Evolutionary conservation across 2,797 vertebrate genomes (phyloP), one percentile per base, ranked within the genome.

Genomic region (Gambusia yucatana): DNA sequence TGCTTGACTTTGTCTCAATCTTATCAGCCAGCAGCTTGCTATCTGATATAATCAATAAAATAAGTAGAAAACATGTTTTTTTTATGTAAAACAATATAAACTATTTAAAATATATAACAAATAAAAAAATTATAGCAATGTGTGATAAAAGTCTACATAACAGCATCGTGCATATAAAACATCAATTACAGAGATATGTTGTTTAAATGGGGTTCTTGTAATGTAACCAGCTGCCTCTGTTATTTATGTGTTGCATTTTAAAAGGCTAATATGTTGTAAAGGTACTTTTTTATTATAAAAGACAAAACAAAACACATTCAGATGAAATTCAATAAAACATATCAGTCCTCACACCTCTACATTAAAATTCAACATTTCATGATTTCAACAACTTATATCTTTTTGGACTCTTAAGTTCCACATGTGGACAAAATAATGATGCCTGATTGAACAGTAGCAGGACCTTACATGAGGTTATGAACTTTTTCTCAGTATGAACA

Each of bases 31-130:
- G 33, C 55, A 63, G 10, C n/a, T 76, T 43, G 13, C 36, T 36
- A 2, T 65, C 69, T 76, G 69, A 50, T 76, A 50, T 76, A 72
- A 52, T 81, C 67, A 81, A 65, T 76, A 72, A 63, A 76, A 47
- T 75, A 77, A 39, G 67, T 22, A 72, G 8, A 36, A 3, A 44
- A 72, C 47, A 76, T 39, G 9, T 33, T 63, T 0, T 46, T 16
- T 43, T 43, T 9, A 14, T 30, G 16, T 36, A 65, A 39, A 65
- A 41, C 33, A 10, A 39, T 39, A 39, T 9, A 22, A 10, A 63
- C 20, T 41, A 47, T n/a, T 59, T 46, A 71, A 72, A 39, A 44
- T 22, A 5, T 22, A 25, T 22, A 41, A 41, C 4, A 11, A 67
- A 67, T 41, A 25, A 33, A 36, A 33, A 2, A 3, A 0, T 20